phyloP scores from a whole-genome alignment of 2,113 vertebrate genomes.

The Sinocyclocheilus maitianheensis region DNA sequence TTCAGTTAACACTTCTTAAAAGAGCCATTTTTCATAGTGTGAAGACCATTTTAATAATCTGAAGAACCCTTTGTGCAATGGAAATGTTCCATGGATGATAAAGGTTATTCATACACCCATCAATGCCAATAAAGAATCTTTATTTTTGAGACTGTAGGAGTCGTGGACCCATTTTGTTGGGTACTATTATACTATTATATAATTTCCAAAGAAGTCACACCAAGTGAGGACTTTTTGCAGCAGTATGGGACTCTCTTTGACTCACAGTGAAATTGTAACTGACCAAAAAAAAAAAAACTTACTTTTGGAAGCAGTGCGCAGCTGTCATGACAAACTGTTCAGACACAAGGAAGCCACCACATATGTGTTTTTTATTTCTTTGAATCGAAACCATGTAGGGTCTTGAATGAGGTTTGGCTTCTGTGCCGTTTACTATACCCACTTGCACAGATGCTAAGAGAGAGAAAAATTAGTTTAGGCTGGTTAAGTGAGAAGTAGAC shows the following conservation, averaged over 20 bases:
- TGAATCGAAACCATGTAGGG: conserved; percentile 63
- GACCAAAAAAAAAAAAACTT: background rate
- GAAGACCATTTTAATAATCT: too few relatives aligned
- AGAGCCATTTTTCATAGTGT: too few relatives aligned
- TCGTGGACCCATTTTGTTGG: background rate
- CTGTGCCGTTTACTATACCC: conserved; percentile 49
- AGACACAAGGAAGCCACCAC: conserved; percentile 57
- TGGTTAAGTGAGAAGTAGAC: background rate
- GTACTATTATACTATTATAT: background rate
- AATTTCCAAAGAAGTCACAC: background rate
- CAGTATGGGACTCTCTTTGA: background rate
- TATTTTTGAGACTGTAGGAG: background rate
- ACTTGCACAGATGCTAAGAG: conserved; percentile 39
- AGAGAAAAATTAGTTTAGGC: background rate
- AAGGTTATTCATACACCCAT: too few relatives aligned
- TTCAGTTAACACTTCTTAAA: too few relatives aligned
- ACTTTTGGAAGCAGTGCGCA: conserved; percentile 52
- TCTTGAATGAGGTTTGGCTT: conserved; percentile 47
- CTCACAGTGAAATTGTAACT: background rate
- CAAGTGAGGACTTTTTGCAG: conserved; percentile 4
- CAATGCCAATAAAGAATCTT: background rate
- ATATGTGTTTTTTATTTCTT: background rate
- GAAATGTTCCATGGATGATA: too few relatives aligned
- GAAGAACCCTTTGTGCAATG: too few relatives aligned
- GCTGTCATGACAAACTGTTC: conserved; percentile 56